Base-by-base conservation (phyloP, 2,113 vertebrate species). In the Lagopus muta region DNA sequence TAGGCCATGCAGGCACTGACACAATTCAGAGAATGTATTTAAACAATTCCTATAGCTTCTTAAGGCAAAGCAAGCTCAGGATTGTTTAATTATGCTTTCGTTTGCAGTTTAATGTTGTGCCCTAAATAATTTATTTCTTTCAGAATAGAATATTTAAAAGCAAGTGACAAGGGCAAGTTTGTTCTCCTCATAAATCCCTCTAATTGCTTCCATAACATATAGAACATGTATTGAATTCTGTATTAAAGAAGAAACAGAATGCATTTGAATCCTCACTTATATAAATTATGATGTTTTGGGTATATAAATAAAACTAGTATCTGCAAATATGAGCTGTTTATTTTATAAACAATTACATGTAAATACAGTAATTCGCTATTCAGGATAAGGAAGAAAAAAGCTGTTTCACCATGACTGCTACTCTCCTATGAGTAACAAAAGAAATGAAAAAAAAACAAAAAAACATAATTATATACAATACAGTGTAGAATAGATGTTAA, bases 61-160 rank as follows among this genome's bases (percentile, higher is more conserved):
- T 85, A 62, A 30, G 83, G 50, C 36, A 76, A 38, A 81, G 83
- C 21, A 89, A 90, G 90, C 32, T 78, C 34, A 85, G 58, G 36
- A 78, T 95, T 28, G 54, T 87, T 92, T 93, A 95, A 90, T 95
- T 88, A 82, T 83, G 55, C 74, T 87, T 90, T 89, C 21, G 38
- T 86, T 94, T 60, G 76, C 84, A 81, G 80, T 77, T 93, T 92
- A 86, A 87, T 45, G 2, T 82, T 80, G 32, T 87, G 78, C 85
- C 71, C 62, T 60, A 88, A 95, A 65, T 89, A 88, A 92, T 92
- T 84, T 78, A 92, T 92, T 95, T 85, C 47, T 89, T 96, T 88
- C 67, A 65, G 92, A 93, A 87, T 36, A 89, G 54, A 54, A 82
- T 92, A 54, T 93, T 86, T 84, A 76, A 94, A 89, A 43, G 18